phyloP scores from a whole-genome alignment of 1,140 invertebrate species.

The Samia ricini region DNA sequence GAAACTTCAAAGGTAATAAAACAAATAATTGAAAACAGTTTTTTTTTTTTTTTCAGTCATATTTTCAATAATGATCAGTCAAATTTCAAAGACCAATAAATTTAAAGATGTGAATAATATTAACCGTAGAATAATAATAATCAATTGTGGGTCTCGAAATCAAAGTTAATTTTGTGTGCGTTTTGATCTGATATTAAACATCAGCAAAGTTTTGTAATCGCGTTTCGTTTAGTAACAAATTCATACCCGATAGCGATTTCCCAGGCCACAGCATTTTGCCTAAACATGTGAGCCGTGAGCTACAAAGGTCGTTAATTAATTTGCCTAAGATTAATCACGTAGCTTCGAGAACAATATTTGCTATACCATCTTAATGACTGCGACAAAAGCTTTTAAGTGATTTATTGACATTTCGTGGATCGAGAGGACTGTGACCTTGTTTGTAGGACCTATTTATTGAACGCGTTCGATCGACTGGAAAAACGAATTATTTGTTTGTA shows the following conservation, averaged over 20 bases:
- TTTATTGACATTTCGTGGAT: slow-evolving; percentile 5
- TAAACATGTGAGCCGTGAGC: slow-evolving; percentile 45
- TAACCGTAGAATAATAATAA: too few relatives aligned
- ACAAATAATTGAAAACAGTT: too few relatives aligned
- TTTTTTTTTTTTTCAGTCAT: too few relatives aligned
- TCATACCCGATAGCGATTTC: slow-evolving; percentile 16
- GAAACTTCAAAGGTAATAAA: too few relatives aligned
- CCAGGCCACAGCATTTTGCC: slow-evolving; percentile 32
- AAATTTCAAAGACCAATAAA: too few relatives aligned
- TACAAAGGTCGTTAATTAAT: slow-evolving; percentile 52
- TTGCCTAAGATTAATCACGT: slow-evolving; percentile 44
- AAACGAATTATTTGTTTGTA: too few relatives aligned
- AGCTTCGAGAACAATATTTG: slow-evolving; percentile 13
- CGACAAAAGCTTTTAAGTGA: slow-evolving; percentile 7
- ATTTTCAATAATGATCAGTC: too few relatives aligned
- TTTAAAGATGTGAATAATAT: too few relatives aligned
- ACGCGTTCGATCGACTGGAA: neutral
- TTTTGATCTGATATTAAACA: neutral
- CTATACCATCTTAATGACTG: slow-evolving; percentile 2
- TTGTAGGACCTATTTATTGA: neutral
- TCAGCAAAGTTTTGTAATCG: neutral
- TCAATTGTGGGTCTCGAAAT: too few relatives aligned
- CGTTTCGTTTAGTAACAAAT: neutral
- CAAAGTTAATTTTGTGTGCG: too few relatives aligned
- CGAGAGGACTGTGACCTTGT: neutral